phyloP scores from a whole-genome alignment of 1,140 invertebrate genomes.

The Drosophila parabipectinata region DNA sequence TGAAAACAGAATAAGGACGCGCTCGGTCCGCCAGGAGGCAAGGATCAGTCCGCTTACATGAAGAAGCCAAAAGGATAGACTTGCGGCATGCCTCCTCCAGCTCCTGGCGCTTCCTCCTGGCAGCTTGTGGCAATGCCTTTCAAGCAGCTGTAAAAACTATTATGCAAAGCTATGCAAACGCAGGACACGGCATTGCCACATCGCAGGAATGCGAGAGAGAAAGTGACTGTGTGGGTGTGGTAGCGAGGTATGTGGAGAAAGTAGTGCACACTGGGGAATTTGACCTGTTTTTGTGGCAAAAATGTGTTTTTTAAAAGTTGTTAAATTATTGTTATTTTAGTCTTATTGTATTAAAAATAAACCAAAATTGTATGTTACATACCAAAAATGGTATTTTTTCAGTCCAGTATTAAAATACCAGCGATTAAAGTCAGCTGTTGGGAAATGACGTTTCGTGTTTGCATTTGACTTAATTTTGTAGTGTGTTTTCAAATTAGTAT shows the following conservation, averaged over 20 bases:
- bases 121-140: constrained; percentile 21
- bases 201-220: constrained; percentile 4
- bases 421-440: too few species aligned
- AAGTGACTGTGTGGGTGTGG: constrained; percentile 9
- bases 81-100: not conserved
- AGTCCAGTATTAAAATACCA: too few species aligned
- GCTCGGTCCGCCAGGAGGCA: constrained; percentile 16
- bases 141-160: constrained; percentile 64
- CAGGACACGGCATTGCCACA: constrained; percentile 29
- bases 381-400: too few species aligned
- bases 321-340: too few species aligned
- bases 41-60: constrained; percentile 59
- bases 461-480: too few species aligned
- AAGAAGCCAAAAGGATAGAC: constrained; percentile 25
- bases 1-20: constrained; percentile 40
- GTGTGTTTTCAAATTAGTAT: too few species aligned
- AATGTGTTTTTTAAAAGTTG: too few species aligned
- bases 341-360: too few species aligned
- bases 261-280: too few species aligned
- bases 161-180: constrained; percentile 54
- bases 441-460: too few species aligned
- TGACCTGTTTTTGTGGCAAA: too few species aligned
- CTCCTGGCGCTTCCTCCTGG: not conserved
- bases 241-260: not conserved
- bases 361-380: too few species aligned